These are phyloP conservation scores for Tenthredo mesomela DNA, from an alignment of 2,888 invertebrate species.

Conservation along the genomic window DNA sequence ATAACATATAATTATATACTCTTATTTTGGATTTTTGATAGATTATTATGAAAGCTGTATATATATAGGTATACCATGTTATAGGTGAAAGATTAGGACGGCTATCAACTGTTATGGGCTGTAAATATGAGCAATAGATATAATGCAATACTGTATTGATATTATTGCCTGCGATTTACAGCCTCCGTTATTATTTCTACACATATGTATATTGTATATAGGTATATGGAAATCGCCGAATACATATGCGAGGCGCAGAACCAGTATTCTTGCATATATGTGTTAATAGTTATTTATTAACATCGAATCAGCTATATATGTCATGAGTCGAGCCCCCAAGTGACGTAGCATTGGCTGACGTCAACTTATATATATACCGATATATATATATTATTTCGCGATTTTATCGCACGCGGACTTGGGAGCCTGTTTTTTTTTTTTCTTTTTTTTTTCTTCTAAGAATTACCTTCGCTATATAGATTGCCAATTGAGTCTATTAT, in stretches of 20 bases:
- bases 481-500: background rate
- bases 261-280: background rate
- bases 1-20: background rate
- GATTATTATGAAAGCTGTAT: background rate
- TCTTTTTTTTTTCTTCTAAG: background rate
- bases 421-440: background rate
- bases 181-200: background rate
- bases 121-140: background rate
- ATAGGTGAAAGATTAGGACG: background rate
- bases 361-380: background rate
- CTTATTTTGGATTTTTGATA: background rate
- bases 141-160: background rate
- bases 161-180: slow-evolving; percentile 11
- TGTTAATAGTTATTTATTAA: background rate
- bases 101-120: background rate
- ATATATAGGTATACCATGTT: no score
- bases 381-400: background rate
- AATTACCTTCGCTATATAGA: slow-evolving; percentile 12
- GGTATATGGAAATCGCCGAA: background rate
- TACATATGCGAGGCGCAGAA: background rate
- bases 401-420: background rate
- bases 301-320: background rate
- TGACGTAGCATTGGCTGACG: slow-evolving; percentile 40
- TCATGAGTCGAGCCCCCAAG: slow-evolving; percentile 40
- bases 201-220: background rate